Evolutionary conservation across 1,140 invertebrate genomes (phyloP).

Genomic region (Ceratina calcarata): DNA sequence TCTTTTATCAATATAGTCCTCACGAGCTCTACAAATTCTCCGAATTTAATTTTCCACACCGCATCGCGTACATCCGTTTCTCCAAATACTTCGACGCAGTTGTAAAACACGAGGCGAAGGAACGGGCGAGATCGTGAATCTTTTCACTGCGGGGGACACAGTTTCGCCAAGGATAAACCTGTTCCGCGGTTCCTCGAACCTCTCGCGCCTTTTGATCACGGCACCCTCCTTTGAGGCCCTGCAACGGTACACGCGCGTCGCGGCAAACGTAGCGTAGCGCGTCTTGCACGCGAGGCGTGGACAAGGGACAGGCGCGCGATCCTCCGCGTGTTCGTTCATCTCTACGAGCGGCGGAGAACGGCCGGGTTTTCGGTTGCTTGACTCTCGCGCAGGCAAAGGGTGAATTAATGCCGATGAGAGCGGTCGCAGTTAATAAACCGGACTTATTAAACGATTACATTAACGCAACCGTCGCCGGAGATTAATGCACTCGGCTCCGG

Average conservation of each 20-base stretch:
- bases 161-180: slow-evolving; percentile 22
- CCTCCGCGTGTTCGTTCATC: neutral
- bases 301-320: neutral
- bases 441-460: slow-evolving; percentile 78
- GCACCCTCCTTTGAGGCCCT: slow-evolving; percentile 23
- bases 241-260: slow-evolving; percentile 14
- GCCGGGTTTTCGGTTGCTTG: slow-evolving; percentile 50
- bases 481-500: slow-evolving; percentile 70
- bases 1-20: too few species aligned
- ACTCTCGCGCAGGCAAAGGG: slow-evolving; percentile 27
- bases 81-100: neutral
- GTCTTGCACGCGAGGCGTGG: slow-evolving; percentile 25
- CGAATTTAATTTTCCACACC: too few species aligned
- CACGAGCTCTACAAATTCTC: too few species aligned
- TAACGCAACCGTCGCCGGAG: slow-evolving; percentile 70
- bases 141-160: neutral
- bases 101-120: neutral
- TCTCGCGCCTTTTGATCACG: slow-evolving; percentile 33
- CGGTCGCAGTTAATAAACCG: slow-evolving; percentile 71
- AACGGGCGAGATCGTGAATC: neutral
- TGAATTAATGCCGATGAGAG: slow-evolving; percentile 66
- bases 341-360: neutral
- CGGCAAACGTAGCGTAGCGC: neutral
- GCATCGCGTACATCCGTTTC: too few species aligned
- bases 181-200: slow-evolving; percentile 45